phyloP scores from a whole-genome alignment of 64 coral and sea anemone genomes.

The Orbicella faveolata region DNA sequence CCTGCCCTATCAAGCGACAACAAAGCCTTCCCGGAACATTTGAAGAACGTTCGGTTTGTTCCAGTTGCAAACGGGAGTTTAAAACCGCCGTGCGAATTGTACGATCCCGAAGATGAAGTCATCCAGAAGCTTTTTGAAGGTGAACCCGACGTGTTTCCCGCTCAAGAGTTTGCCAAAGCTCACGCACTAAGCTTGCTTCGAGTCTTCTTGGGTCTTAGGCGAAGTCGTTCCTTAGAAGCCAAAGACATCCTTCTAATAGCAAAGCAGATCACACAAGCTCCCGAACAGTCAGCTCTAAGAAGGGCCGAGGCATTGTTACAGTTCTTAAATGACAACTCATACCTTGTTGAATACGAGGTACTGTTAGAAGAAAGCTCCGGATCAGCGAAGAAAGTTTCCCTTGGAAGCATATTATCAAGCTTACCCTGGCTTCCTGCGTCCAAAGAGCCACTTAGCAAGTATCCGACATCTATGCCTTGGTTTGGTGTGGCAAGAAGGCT shows the following conservation, averaged over 20 bases:
- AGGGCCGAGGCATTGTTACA: constrained; percentile 75
- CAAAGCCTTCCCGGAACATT: constrained; percentile 70
- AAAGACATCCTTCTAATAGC: constrained; percentile 73
- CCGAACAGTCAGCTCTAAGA: constrained; percentile 52
- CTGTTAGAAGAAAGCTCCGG: constrained; percentile 5
- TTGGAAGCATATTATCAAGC: constrained; percentile 45
- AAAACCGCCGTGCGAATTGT: constrained; percentile 78
- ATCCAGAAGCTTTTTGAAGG: constrained; percentile 80
- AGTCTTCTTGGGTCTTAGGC: constrained; percentile 82
- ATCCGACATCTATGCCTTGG: constrained; percentile 82
- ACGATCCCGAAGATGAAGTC: constrained; percentile 84
- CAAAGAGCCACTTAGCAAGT: constrained; percentile 65
- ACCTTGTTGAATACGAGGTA: constrained; percentile 67
- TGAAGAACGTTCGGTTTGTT: constrained; percentile 83
- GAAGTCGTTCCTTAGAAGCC: constrained; percentile 72
- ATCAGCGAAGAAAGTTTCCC: background rate
- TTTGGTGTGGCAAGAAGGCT: constrained; percentile 45
- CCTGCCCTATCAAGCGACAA: constrained; percentile 83
- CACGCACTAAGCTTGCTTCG: constrained; percentile 77
- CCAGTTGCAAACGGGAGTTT: constrained; percentile 70
- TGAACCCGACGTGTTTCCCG: constrained; percentile 74
- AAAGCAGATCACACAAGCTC: constrained; percentile 57
- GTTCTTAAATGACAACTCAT: constrained; percentile 77
- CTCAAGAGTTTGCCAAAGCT: constrained; percentile 66
- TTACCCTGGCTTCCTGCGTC: constrained; percentile 77